Conservation (phyloP, 2,888 invertebrate genomes). For the Sympetrum striolatum region DNA sequence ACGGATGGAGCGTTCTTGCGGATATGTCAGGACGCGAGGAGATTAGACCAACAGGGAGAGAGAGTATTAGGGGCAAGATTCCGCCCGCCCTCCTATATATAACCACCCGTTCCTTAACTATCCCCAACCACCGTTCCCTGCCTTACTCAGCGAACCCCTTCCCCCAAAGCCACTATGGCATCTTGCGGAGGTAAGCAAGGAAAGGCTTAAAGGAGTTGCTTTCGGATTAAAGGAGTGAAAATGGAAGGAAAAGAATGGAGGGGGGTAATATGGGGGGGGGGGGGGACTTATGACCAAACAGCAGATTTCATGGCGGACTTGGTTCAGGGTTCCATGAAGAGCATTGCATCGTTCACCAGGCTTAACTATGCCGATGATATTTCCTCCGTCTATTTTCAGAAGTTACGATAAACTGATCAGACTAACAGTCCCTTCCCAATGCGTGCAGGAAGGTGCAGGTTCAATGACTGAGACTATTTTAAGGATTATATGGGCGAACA, state of each 20-base stretch:
- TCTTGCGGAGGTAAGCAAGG: conserved; percentile 15
- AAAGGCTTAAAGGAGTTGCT: background rate
- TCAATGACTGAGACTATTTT: too few species aligned
- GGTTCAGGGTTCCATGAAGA: too few species aligned
- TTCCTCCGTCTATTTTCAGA: too few species aligned
- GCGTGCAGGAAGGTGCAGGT: too few species aligned
- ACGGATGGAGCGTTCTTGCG: too few species aligned
- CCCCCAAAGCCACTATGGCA: background rate
- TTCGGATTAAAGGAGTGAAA: background rate
- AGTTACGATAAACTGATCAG: too few species aligned
- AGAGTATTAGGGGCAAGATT: background rate
- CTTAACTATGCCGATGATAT: too few species aligned
- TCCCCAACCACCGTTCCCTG: background rate
- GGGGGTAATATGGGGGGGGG: background rate
- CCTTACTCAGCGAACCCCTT: background rate
- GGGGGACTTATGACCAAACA: background rate
- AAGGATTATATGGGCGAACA: too few species aligned
- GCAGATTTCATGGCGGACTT: background rate
- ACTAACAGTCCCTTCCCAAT: too few species aligned
- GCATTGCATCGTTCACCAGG: too few species aligned
- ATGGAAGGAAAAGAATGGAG: background rate
- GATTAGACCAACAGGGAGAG: background rate
- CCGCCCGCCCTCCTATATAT: background rate
- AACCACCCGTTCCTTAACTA: background rate
- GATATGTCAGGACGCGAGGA: too few species aligned